Percentiles rank a stretch among this genome's conserved stretches.
Conservation (phyloP, 2,113 vertebrate species). For the Podarcis muralis region DNA sequence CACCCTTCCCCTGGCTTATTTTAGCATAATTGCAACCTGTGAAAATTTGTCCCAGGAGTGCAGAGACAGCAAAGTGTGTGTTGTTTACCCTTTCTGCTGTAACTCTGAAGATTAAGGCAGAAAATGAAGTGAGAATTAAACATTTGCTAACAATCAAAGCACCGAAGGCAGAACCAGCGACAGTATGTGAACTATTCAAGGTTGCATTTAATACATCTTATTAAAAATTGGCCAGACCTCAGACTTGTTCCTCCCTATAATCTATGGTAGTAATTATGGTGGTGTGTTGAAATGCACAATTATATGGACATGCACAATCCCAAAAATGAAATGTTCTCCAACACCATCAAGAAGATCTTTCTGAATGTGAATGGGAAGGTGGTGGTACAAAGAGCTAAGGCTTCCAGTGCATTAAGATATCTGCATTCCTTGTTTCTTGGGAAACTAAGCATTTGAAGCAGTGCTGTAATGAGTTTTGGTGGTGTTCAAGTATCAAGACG, state of each 20-base stretch:
- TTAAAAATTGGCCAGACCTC: constrained; percentile 26
- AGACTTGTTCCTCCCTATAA: constrained; percentile 35
- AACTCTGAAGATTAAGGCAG: constrained; percentile 50
- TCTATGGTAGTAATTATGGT: constrained; percentile 10
- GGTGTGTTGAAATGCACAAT: neutral
- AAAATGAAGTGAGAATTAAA: constrained; percentile 49
- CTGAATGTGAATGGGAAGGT: neutral
- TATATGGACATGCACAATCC: neutral
- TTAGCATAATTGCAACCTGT: neutral
- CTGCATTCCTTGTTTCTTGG: neutral
- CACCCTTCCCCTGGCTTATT: constrained; percentile 17
- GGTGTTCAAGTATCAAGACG: neutral
- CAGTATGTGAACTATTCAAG: constrained; percentile 53
- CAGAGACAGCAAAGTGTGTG: constrained; percentile 53
- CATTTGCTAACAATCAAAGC: constrained; percentile 51
- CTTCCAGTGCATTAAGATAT: neutral
- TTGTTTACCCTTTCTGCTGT: constrained; percentile 56
- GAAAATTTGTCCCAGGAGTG: constrained; percentile 11
- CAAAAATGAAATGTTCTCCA: neutral
- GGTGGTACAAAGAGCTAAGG: neutral
- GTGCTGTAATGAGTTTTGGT: neutral
- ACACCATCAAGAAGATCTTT: neutral
- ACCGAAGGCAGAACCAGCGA: constrained; percentile 43
- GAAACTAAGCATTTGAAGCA: constrained; percentile 37
- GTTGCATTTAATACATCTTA: constrained; percentile 18